Percentiles rank a stretch among this genome's conserved stretches.
Conservation (phyloP, 2,888 invertebrate genomes). For the Andrena bucephala region DNA sequence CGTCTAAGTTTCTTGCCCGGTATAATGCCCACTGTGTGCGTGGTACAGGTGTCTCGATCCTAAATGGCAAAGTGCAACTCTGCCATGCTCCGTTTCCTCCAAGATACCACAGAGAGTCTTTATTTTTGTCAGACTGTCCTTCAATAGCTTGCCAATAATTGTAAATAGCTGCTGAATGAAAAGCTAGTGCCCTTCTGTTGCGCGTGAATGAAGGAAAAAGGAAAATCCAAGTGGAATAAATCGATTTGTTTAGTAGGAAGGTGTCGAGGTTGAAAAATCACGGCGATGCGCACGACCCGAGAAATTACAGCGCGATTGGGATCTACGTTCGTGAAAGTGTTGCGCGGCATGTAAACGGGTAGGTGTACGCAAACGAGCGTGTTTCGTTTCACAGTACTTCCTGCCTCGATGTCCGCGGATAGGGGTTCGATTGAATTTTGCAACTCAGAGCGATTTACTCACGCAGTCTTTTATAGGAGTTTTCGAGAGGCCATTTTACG, state of each 20-base stretch:
- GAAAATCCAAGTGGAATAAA: background rate
- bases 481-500: background rate
- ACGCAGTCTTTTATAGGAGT: background rate
- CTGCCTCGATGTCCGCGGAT: constrained; percentile 4
- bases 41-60: constrained; percentile 27
- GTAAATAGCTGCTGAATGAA: no score
- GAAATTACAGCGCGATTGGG: constrained; percentile 23
- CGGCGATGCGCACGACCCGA: constrained; percentile 14
- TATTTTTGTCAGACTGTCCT: no score
- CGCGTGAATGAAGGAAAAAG: no score
- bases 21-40: background rate
- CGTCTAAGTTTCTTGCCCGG: constrained; percentile 7
- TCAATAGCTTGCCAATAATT: no score
- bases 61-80: constrained; percentile 58
- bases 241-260: constrained; percentile 19
- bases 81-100: background rate
- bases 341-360: constrained; percentile 15
- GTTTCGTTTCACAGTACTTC: constrained; percentile 28
- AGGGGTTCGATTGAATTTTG: constrained; percentile 19
- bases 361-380: constrained; percentile 40
- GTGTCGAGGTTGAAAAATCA: constrained; percentile 19
- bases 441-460: constrained; percentile 7
- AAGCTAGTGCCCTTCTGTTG: no score
- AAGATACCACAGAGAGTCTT: no score
- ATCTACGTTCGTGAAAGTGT: constrained; percentile 34